These are phyloP conservation scores for Struthio camelus DNA, from an alignment of 2,113 vertebrate species.

Conservation along the genomic window DNA sequence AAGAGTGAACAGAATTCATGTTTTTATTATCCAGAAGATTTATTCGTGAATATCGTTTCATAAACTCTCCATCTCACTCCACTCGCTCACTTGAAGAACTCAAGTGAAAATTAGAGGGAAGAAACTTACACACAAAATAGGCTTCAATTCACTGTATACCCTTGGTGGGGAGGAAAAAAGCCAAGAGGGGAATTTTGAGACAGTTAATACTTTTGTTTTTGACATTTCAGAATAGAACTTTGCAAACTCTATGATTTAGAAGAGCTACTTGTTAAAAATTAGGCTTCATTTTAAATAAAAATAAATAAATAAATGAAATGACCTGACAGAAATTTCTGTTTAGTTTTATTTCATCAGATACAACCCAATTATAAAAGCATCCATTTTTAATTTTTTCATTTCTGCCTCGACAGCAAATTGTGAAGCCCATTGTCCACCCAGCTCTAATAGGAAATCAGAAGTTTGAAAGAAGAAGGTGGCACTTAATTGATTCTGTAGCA, in stretches of 20 bases:
- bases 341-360: conserved; percentile 2
- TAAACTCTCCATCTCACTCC: background rate
- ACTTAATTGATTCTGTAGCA: background rate
- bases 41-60: background rate
- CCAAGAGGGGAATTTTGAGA: background rate
- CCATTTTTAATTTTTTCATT: background rate
- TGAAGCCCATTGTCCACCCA: background rate
- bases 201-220: background rate
- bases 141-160: background rate
- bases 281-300: background rate
- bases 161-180: background rate
- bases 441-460: background rate
- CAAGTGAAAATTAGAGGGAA: background rate
- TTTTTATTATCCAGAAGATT: background rate
- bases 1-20: background rate
- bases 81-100: background rate
- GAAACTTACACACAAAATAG: background rate
- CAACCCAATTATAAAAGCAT: background rate
- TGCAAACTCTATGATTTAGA: background rate
- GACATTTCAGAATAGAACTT: background rate
- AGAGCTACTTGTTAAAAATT: background rate
- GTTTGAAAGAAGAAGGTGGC: background rate
- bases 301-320: background rate
- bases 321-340: background rate
- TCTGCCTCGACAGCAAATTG: background rate